Conservation (phyloP, 2,797 vertebrate species). For the Sarcophilus harrisii region DNA sequence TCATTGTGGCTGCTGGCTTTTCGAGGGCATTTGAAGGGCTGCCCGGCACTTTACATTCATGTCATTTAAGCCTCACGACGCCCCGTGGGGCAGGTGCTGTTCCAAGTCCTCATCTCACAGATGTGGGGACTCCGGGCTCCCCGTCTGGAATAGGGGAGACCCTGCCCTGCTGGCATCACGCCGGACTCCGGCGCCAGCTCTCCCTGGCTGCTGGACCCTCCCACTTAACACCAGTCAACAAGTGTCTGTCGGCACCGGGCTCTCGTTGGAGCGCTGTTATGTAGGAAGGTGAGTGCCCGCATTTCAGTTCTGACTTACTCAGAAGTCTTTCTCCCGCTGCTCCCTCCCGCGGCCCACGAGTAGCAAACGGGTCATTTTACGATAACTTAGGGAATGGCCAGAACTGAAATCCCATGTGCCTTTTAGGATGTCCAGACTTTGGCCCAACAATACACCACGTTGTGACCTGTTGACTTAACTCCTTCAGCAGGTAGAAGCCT, state of each 20-base stretch:
- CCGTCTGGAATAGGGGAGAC: background rate
- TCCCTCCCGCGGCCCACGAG: background rate
- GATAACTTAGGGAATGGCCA: background rate
- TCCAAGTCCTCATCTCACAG: too few relatives aligned
- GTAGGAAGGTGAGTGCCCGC: background rate
- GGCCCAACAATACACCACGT: background rate
- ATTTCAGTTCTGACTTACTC: background rate
- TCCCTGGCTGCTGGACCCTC: background rate
- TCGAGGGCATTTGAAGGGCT: background rate
- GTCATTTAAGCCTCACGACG: background rate
- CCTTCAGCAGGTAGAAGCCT: background rate
- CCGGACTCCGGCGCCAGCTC: background rate
- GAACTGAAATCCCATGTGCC: background rate
- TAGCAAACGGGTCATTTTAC: background rate
- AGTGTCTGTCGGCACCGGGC: background rate
- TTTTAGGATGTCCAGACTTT: conserved; percentile 21
- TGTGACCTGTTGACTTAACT: background rate
- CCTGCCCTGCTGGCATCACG: background rate
- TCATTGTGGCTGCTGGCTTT: background rate
- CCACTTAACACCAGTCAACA: background rate
- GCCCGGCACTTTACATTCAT: background rate
- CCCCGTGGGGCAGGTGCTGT: background rate
- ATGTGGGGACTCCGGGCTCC: background rate
- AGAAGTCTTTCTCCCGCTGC: background rate
- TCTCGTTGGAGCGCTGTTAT: background rate